Evolutionary conservation across 2,797 vertebrate species (phyloP).

Genomic region (Anas bahamensis): DNA sequence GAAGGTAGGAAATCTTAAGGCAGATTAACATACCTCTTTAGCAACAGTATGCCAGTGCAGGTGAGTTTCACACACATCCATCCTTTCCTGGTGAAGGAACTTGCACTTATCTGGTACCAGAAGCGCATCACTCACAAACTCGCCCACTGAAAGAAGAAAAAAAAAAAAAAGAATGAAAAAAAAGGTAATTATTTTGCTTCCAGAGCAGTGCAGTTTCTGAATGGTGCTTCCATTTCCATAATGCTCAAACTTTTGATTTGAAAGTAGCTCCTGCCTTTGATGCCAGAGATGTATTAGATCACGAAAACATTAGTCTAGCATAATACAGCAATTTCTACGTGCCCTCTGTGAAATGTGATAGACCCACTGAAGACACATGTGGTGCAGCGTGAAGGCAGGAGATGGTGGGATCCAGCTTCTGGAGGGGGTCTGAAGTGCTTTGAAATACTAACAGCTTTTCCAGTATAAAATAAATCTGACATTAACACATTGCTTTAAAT

Average conservation of each 20-base stretch:
- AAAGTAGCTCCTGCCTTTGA: background rate
- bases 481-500: background rate
- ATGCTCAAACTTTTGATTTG: background rate
- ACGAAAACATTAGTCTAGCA: background rate
- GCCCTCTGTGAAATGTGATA: background rate
- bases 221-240: background rate
- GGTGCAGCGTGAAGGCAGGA: background rate
- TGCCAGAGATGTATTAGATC: background rate
- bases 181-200: background rate
- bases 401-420: background rate
- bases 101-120: constrained; percentile 98
- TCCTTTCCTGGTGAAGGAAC: constrained; percentile 96
- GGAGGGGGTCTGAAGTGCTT: background rate
- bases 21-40: constrained; percentile 87
- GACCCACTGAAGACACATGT: background rate
- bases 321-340: background rate
- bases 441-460: background rate
- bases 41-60: constrained; percentile 98
- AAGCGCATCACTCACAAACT: constrained; percentile 97
- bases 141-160: constrained; percentile 85
- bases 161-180: background rate
- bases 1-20: background rate
- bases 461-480: background rate
- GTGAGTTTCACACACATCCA: constrained; percentile 98
- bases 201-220: background rate